phyloP scores from a whole-genome alignment of 2,888 invertebrate species.

The Sturmia bella region DNA sequence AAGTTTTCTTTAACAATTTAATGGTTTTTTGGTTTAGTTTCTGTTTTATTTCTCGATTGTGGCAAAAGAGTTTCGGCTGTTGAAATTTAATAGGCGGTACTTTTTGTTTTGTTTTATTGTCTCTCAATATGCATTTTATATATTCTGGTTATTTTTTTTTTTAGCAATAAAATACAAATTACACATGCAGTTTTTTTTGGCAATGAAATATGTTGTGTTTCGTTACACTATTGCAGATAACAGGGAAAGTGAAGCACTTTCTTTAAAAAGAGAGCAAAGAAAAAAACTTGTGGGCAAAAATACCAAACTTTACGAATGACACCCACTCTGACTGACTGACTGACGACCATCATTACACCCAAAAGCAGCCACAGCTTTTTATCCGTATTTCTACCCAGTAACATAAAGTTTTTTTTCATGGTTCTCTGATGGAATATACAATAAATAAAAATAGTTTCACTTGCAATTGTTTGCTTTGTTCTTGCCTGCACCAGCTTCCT shows the following conservation, averaged over 20 bases:
- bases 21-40: slow-evolving; percentile 27
- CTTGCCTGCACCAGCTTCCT: slow-evolving; percentile 6
- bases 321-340: neutral
- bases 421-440: neutral
- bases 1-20: slow-evolving; percentile 62
- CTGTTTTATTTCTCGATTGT: slow-evolving; percentile 15
- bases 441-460: slow-evolving; percentile 15
- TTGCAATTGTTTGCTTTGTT: slow-evolving; percentile 15
- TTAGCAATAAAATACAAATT: slow-evolving; percentile 58
- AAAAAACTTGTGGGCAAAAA: neutral
- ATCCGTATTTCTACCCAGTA: neutral
- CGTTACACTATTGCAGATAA: slow-evolving; percentile 13
- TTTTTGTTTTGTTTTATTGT: slow-evolving; percentile 13
- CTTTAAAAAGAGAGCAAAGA: slow-evolving; percentile 3
- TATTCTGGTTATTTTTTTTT: slow-evolving; percentile 38
- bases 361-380: neutral
- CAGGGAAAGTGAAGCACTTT: slow-evolving; percentile 68
- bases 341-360: slow-evolving; percentile 2
- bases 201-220: slow-evolving; percentile 36
- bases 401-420: neutral
- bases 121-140: neutral
- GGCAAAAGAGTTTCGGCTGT: slow-evolving; percentile 40
- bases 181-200: slow-evolving; percentile 25
- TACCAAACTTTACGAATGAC: neutral
- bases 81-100: slow-evolving; percentile 44